Evolutionary conservation across 2,888 invertebrate species (phyloP), one percentile per base, ranked within the genome.

Genomic region (Ptychoptera albimana): DNA sequence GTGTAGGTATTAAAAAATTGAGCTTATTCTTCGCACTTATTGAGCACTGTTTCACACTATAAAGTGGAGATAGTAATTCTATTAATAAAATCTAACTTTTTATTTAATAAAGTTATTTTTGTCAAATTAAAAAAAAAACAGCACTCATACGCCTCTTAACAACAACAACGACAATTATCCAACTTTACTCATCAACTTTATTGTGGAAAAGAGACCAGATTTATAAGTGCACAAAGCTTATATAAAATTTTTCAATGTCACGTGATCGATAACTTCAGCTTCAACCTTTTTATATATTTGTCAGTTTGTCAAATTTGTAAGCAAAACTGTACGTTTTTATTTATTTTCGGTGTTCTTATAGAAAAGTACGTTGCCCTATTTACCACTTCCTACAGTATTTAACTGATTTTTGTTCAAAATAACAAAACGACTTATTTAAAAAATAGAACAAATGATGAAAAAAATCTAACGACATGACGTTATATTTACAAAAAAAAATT

Each of bases 131-230:
- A 36, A n/a, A n/a, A n/a, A n/a, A 36, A 36, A 36, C 12, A n/a
- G 13, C 8, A n/a, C 8, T 12, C n/a, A 36, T 12, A 13, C n/a
- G 10, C n/a, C 13, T 13, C n/a, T 36, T 38, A 15, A n/a, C 11
- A n/a, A 11, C 14, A 15, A 15, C 16, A n/a, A 38, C 14, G 11
- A 15, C 14, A 11, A 15, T 29, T 8, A 23, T 8, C 8, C 11
- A 14, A 29, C 31, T 37, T 13, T 43, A 15, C 15, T 31, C 10
- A 29, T 15, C 15, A 43, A 29, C 15, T 37, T 43, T 40, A 11
- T 43, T 43, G 43, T 43, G 43, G 43, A 43, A 43, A 43, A 43
- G 43, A 43, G 43, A 37, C 37, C n/a, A 29, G 29, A 11, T 30
- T 11, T 14, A 37, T 3, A 3, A 10, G 10, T 7, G 7, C 10